Base-by-base conservation (phyloP, 2,113 vertebrate species). In the Colinus virginianus region DNA sequence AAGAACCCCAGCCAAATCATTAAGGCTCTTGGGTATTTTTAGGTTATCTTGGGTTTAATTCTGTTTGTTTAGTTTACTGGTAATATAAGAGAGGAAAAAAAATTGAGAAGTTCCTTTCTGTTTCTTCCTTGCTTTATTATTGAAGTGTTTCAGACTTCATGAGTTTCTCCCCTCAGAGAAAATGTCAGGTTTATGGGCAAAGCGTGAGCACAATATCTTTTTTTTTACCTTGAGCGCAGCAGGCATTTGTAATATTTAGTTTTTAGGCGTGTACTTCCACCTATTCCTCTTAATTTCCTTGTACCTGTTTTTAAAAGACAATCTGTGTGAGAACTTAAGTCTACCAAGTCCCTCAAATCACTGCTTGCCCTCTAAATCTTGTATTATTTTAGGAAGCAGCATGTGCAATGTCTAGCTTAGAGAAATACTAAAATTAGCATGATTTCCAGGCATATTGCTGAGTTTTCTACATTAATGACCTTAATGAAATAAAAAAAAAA, bases 401-500 rank as follows among this genome's bases (percentile, higher is more conserved):
- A 5, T 7, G 43, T 58, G 28, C 28, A 74, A 82, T 26, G 18
- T 49, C 30, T 90, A 79, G 21, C 22, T 69, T n/a, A 79, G 20
- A 92, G 87, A 90, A 90, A 81, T 49, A 63, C 38, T 87, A 36
- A 80, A 87, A 78, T 71, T 86, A 43, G 80, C 42, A 90, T 76
- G 13, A 87, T 36, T 62, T 94, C 42, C 32, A 88, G 45, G 6
- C 16, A 94, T 58, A 46, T 5, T 87, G 26, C 23, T 81, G 82
- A 46, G 3, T 51, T 89, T 95, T 97, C 22, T 90, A 22, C 56
- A 17, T 56, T 56, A 56, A 56, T 56, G 28, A 56, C 13, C 66
- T 82, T 89, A 84, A 91, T 36, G 46, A 90, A 28, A 51, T 26
- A 88, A 91, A 86, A 78, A 68, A 34, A 68, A 96, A 86, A 30